phyloP scores from a whole-genome alignment of 2,113 vertebrate species.

The Agelaius phoeniceus region DNA sequence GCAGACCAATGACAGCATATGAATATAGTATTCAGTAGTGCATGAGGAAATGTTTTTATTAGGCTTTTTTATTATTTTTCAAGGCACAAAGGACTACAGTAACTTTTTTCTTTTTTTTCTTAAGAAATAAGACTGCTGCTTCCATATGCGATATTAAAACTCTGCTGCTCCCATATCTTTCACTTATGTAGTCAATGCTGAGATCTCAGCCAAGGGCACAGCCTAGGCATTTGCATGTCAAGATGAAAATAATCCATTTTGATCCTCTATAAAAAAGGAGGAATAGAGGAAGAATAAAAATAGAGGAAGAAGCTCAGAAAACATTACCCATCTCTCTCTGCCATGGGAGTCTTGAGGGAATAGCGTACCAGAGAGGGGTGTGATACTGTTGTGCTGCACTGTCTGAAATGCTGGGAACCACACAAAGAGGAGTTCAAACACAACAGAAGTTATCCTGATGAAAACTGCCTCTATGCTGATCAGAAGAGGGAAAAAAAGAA shows the following conservation, averaged over 20 bases:
- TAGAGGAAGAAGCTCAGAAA: constrained; percentile 56
- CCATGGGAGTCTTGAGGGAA: constrained; percentile 38
- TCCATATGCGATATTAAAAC: background rate
- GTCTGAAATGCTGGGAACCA: constrained; percentile 23
- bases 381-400: background rate
- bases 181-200: constrained; percentile 16
- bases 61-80: background rate
- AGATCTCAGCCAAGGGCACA: constrained; percentile 55
- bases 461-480: background rate
- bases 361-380: constrained; percentile 32
- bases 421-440: constrained; percentile 46
- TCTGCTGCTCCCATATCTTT: background rate
- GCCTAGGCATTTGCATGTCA: constrained; percentile 61
- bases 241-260: constrained; percentile 65
- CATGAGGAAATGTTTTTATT: constrained; percentile 6
- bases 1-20: background rate
- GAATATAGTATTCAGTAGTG: background rate
- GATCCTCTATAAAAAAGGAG: constrained; percentile 51
- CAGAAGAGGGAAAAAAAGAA: background rate
- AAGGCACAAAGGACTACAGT: background rate
- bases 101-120: background rate
- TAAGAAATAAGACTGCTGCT: background rate
- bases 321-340: constrained; percentile 47
- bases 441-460: background rate
- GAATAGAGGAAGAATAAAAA: constrained; percentile 8